Evolutionary conservation across 2,113 vertebrate genomes (phyloP), one percentile per base, ranked within the genome.

Genomic region (Thunnus maccoyii): DNA sequence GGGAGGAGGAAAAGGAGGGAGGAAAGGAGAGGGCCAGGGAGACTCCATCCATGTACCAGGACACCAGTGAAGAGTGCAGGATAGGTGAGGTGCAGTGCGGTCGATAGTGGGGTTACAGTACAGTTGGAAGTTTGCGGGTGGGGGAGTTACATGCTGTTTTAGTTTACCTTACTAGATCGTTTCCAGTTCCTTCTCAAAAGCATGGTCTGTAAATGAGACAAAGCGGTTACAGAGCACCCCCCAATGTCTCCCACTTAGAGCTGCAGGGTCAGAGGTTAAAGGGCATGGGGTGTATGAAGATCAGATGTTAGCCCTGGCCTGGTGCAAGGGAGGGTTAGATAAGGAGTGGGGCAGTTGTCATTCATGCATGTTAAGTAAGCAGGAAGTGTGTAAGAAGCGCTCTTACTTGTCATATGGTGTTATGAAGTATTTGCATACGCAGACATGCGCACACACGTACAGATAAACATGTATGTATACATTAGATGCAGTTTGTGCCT

Each of bases 151-250:
- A 97, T 96, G 96, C 93, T 95, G 95, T 92, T 91, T 91, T 87
- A 95, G 93, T 96, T 99, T 99, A 99, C 98, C 98, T 99, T 99
- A 98, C 97, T 97, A 95, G 97, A 97, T 97, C 97, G 96, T 96
- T 99, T 99, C 97, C 97, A 99, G 97, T 96, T 98, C 96, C 97
- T 98, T 97, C 97, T 98, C 97, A 97, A 98, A 96, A 97, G 96
- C 96, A 97, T 96, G 93, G 96, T 98, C 98, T 99, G 98, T 93
- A 97, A 98, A 99, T 94, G 94, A 98, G 97, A 98, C 96, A 99
- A 94, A 99, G 96, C 88, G 87, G 95, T 97, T 97, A 96, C 93
- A 96, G 96, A 93, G 96, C 93, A 91, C 84, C 88, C 85, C 90
- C 92, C 74, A 86, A 56, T 80, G 22, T 66, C 80, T 63, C 76